phyloP scores from a whole-genome alignment of 2,113 vertebrate genomes.

The Poicephalus gulielmi region DNA sequence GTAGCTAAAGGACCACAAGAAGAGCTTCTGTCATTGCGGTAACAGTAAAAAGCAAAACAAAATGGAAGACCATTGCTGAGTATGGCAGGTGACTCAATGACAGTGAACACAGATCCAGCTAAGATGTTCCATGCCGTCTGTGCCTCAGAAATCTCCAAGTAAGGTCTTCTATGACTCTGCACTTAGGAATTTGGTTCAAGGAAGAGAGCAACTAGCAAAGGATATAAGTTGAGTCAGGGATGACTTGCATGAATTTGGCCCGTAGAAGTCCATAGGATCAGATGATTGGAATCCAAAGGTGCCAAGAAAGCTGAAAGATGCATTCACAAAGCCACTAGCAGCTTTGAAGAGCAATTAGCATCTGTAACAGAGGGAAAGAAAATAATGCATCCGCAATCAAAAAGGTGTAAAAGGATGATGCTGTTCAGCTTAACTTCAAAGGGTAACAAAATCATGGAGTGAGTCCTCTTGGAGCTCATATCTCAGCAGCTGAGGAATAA shows the following conservation, averaged over 20 bases:
- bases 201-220: background rate
- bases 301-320: background rate
- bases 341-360: background rate
- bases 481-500: background rate
- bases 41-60: background rate
- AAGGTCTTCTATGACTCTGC: background rate
- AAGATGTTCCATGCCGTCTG: background rate
- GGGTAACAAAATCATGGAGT: background rate
- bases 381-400: background rate
- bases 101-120: background rate
- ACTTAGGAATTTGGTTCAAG: background rate
- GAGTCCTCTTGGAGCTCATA: background rate
- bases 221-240: background rate
- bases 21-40: background rate
- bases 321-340: background rate
- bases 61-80: fast-evolving
- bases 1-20: background rate
- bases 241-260: background rate
- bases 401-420: background rate
- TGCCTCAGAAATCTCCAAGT: background rate
- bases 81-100: background rate
- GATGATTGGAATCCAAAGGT: background rate
- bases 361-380: background rate
- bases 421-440: background rate
- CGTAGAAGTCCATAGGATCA: background rate